These are phyloP conservation scores for Semicossyphus pulcher DNA, from an alignment of 2,113 vertebrate species.

Conservation along the genomic window DNA sequence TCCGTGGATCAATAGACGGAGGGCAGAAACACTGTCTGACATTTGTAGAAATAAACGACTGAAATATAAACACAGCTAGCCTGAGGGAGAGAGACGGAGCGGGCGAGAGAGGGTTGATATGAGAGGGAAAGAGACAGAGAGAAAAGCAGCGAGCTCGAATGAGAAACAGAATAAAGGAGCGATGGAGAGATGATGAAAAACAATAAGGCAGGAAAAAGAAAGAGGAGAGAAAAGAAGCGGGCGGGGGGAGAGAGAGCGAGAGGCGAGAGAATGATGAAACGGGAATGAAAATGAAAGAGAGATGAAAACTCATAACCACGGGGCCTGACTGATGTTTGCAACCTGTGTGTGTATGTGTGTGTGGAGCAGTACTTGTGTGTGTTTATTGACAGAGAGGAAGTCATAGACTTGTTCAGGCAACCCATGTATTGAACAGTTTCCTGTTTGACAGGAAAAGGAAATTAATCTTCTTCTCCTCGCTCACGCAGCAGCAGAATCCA, in stretches of 20 bases:
- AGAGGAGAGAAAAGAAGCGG: constrained; percentile 36
- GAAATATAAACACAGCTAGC: constrained; percentile 80
- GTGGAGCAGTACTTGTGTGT: constrained; percentile 25
- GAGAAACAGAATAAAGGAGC: constrained; percentile 64
- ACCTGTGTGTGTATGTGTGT: constrained; percentile 39
- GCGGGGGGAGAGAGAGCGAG: constrained; percentile 30
- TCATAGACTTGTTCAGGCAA: constrained; percentile 64
- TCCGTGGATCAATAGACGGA: constrained; percentile 78
- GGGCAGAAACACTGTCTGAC: constrained; percentile 80
- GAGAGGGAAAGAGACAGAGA: constrained; percentile 64
- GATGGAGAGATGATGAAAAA: constrained; percentile 72
- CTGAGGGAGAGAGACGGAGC: constrained; percentile 61
- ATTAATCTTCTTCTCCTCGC: constrained; percentile 62
- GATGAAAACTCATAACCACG: constrained; percentile 78
- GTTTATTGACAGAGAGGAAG: constrained; percentile 70
- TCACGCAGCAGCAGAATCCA: constrained; percentile 29
- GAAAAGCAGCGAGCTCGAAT: constrained; percentile 66
- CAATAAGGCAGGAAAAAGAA: constrained; percentile 65
- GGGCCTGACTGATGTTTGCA: constrained; percentile 75
- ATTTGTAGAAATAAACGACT: constrained; percentile 83
- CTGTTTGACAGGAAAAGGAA: constrained; percentile 73
- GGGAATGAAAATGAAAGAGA: constrained; percentile 76
- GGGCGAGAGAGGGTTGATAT: constrained; percentile 46
- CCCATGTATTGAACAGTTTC: constrained; percentile 66
- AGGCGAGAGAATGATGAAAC: constrained; percentile 69